Evolutionary conservation across 2,113 vertebrate species (phyloP), one percentile per base, ranked within the genome.

Genomic region (Rhinopomastus cyanomelas): DNA sequence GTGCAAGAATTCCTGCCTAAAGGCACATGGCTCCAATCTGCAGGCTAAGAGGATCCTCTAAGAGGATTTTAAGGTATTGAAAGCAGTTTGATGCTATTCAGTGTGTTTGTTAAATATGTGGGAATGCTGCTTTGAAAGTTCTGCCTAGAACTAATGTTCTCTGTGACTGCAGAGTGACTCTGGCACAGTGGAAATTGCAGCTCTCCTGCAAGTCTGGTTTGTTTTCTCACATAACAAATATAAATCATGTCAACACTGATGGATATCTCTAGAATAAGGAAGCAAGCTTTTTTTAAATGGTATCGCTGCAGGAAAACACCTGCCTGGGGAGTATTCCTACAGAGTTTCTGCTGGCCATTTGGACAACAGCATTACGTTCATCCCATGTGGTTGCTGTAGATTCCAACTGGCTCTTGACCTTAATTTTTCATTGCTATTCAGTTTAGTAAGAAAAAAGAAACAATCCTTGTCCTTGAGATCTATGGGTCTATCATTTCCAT

Each of bases 11-110:
- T 57, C 5, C 2, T 74, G 49, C 39, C 39, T 84, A 39, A 59
- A 53, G 74, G 61, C 77, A 52, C 0, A 0, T 53, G 66, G 23
- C 59, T 88, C 16, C 22, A 18, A 32, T 69, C 27, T 49, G 61
- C 81, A 83, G 32, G 29, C 69, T 69, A 13, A 62, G 57, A 61
- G 20, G 30, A 61, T 56, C 39, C 32, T 55, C 16, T 85, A 89
- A 87, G 85, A 85, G 73, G 90, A 81, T 92, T 67, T 92, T 53
- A 59, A 34, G 34, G 62, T 66, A 65, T 19, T 89, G 44, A 30
- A 65, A 72, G 37, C 61, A 67, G 78, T 73, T 88, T 53, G 44
- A 17, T 80, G 82, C 32, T 57, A 34, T 3, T 9, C 39, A 39
- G 56, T 12, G 11, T 72, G 26, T 52, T 65, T 64, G 51, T 42